Evolutionary conservation across 2,888 invertebrate species (phyloP).

Genomic region (Cantharis flavilabris): DNA sequence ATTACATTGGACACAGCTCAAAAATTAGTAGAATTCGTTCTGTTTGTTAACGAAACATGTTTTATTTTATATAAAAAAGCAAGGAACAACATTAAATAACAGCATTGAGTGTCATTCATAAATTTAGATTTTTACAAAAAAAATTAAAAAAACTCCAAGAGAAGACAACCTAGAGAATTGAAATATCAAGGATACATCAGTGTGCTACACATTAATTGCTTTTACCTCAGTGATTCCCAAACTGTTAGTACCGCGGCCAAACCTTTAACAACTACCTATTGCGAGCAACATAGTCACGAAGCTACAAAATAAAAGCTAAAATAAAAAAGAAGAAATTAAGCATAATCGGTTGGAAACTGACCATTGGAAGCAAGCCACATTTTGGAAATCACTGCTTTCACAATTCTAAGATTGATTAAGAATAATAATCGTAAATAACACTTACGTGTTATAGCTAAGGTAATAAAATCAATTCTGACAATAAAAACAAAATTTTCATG

Average conservation of each 20-base stretch:
- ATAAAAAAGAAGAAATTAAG: too few relatives aligned
- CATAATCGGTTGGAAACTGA: too few relatives aligned
- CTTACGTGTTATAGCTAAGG: background rate
- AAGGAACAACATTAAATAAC: background rate
- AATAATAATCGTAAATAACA: background rate
- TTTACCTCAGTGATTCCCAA: too few relatives aligned
- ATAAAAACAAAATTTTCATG: background rate
- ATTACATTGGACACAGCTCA: too few relatives aligned
- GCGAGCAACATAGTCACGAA: too few relatives aligned
- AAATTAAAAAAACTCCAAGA: background rate
- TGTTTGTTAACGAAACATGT: background rate
- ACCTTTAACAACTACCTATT: too few relatives aligned
- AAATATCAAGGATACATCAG: background rate
- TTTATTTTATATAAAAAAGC: background rate
- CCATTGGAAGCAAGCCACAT: too few relatives aligned
- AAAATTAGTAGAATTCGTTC: background rate
- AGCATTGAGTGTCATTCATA: background rate
- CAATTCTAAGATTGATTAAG: background rate
- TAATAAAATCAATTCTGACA: background rate
- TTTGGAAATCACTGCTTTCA: background rate
- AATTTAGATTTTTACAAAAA: background rate
- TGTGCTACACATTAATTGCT: background rate
- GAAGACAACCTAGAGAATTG: background rate
- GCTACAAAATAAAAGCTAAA: too few relatives aligned
- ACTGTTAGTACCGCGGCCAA: too few relatives aligned